Evolutionary conservation across 2,797 vertebrate species (phyloP).

Genomic region (Tinamus major): DNA sequence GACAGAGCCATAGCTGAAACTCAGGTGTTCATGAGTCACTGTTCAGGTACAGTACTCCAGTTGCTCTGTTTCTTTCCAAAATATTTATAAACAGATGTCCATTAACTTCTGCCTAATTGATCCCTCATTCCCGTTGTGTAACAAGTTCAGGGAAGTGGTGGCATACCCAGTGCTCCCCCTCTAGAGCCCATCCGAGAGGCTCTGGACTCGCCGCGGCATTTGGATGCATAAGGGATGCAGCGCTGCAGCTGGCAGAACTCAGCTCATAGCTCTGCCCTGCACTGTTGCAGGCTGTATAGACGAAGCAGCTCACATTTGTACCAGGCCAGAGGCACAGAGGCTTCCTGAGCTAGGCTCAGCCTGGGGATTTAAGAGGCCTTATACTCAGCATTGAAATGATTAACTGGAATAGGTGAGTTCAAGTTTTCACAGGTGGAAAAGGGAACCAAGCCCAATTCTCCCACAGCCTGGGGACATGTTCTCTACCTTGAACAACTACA

Average conservation of each 20-base stretch:
- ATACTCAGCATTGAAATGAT: neutral
- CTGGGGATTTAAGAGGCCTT: rapidly evolving
- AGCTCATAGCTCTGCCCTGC: neutral
- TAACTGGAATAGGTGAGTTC: neutral
- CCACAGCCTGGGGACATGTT: neutral
- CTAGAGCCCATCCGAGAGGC: neutral
- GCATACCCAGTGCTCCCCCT: neutral
- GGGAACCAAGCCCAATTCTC: neutral
- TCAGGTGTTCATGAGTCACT: neutral
- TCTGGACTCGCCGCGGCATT: too few relatives aligned
- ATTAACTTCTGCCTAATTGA: neutral
- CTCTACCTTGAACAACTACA: rapidly evolving
- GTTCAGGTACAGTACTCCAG: neutral
- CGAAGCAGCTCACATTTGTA: neutral
- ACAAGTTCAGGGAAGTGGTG: neutral
- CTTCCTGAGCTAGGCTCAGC: neutral
- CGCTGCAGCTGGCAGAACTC: neutral
- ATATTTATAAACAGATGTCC: neutral
- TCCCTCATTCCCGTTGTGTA: neutral
- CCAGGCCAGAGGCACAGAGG: neutral
- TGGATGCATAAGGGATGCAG: neutral
- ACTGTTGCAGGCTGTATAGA: neutral
- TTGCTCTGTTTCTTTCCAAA: neutral
- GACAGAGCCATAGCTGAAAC: neutral
- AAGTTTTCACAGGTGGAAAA: neutral